Evolutionary conservation across 2,797 vertebrate species (phyloP), one percentile per base, ranked within the genome.

Genomic region (Acipenser ruthenus): DNA sequence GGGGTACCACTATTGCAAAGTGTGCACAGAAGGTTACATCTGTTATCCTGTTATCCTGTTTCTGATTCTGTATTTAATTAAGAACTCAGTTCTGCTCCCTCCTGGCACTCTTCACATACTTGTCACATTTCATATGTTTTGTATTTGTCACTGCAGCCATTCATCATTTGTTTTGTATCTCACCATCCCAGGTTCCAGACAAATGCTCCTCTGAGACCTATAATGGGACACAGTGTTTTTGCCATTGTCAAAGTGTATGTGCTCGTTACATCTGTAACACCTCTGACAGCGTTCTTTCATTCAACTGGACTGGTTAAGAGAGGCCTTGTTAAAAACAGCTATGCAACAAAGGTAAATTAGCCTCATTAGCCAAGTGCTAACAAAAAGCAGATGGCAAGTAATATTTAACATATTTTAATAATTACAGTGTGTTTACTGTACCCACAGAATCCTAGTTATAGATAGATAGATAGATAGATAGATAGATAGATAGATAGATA

Each of bases 271-370:
- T 96, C 95, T 6, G 75, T 90, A 70, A 87, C 77, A 49, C 95
- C 96, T 0, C 75, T 99, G 64, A 87, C 87, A 1, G 92, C 93
- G 5, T 97, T 97, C 76, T 81, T 98, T 79, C 91, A 97, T 78
- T 89, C 89, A 69, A 83, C 85, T 1, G 82, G 82, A 49, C 80
- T 88, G 6, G 88, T 93, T 70, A 91, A 77, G 74, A 81, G 87
- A 72, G 86, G 79, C 69, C 81, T 82, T 68, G 87, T 88, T 67
- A 85, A 68, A 75, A 80, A 80, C 48, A 89, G 88, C 62, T 86
- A 87, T 68, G 78, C 85, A 7, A 64, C 84, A 7, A 89, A 94
- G 92, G 95, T 97, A 83, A 4, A 74, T 50, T 52, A n/a, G 18
- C 62, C 10, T 50, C 15, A 6, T 60, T 37, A 60, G 62, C 60